Percentiles rank a stretch among this genome's conserved stretches.
Conservation (phyloP, 2,113 vertebrate genomes). For the Tetraodon nigroviridis region DNA sequence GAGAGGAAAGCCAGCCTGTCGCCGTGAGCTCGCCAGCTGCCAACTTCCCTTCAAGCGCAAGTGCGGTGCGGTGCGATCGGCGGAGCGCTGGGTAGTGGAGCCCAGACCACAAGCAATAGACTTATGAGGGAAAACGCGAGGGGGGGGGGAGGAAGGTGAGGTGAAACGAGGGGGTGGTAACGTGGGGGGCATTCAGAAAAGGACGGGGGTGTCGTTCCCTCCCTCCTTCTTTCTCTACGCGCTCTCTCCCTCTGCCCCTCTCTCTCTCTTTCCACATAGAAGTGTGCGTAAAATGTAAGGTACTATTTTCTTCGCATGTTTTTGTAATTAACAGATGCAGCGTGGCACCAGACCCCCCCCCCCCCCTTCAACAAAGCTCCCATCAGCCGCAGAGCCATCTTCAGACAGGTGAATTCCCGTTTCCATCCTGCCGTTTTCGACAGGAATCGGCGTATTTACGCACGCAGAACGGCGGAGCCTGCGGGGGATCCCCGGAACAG, state of each 20-base stretch:
- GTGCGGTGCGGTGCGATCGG: conserved; percentile 94
- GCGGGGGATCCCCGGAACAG: conserved; percentile 13
- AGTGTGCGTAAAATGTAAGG: too few relatives aligned
- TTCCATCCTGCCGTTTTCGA: not conserved
- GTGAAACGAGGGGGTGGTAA: conserved; percentile 36
- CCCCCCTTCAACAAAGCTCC: too few relatives aligned
- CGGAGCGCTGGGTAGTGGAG: conserved; percentile 85
- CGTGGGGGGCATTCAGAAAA: conserved; percentile 42
- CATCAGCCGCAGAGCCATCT: too few relatives aligned
- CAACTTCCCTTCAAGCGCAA: conserved; percentile 86
- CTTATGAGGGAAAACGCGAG: conserved; percentile 74
- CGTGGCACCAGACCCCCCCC: too few relatives aligned
- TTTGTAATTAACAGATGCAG: too few relatives aligned
- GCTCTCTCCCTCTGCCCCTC: too few relatives aligned
- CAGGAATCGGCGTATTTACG: not conserved
- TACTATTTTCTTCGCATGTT: too few relatives aligned
- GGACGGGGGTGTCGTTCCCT: too few relatives aligned
- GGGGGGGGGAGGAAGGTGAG: conserved; percentile 51
- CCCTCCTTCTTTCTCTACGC: too few relatives aligned
- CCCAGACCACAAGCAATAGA: conserved; percentile 94
- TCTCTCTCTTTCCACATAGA: too few relatives aligned
- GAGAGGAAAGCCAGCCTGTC: conserved; percentile 75
- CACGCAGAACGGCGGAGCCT: conserved; percentile 7
- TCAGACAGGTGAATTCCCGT: too few relatives aligned
- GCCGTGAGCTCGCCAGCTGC: conserved; percentile 88